Base-by-base conservation (phyloP, 2,888 invertebrate species). In the Mylabris sibirica region DNA sequence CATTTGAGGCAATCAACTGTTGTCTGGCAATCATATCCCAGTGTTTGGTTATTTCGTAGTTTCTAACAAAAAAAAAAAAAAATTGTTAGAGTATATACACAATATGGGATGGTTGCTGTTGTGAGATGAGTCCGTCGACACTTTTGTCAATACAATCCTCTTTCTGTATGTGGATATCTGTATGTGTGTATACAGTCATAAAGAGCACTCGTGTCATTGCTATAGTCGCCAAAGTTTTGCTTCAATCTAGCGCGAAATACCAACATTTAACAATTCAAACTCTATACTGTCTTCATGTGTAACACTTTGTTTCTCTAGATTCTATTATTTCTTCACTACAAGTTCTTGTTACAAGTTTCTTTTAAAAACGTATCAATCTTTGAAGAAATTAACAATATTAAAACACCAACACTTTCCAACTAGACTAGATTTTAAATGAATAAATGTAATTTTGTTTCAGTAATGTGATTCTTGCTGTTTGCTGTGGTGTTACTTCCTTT, bases 171-270 rank as follows among this genome's bases (percentile, higher is more conserved):
- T 30, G n/a, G n/a, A n/a, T n/a, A n/a, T n/a, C n/a, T n/a, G n/a
- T n/a, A n/a, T n/a, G 26, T 30, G 9, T 57, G 57, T 57, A 79
- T 75, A 78, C 77, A 80, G 84, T 86, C 85, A 87, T 87, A 87
- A 87, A 87, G 86, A 86, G 86, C 87, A 87, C 87, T 87, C 86
- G 87, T 86, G 87, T 87, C 87, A 87, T 86, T 85, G 83, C 85
- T 86, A n/a, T n/a, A 87, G 87, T 87, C 71, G 61, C 72, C 63
- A 71, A 74, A 75, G 72, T 75, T 75, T 75, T 70, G 53, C 65
- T 67, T 72, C 71, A 57, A 57, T 57, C 26, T 57, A 57, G 57
- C 22, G 57, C 57, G 24, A 24, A 24, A 53, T 24, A 22, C 53
- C 12, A 53, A 53, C 53, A 53, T 53, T 53, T 53, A 22, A 12